Conservation (phyloP, 2,888 invertebrate genomes). For the Craniophora ligustri region DNA sequence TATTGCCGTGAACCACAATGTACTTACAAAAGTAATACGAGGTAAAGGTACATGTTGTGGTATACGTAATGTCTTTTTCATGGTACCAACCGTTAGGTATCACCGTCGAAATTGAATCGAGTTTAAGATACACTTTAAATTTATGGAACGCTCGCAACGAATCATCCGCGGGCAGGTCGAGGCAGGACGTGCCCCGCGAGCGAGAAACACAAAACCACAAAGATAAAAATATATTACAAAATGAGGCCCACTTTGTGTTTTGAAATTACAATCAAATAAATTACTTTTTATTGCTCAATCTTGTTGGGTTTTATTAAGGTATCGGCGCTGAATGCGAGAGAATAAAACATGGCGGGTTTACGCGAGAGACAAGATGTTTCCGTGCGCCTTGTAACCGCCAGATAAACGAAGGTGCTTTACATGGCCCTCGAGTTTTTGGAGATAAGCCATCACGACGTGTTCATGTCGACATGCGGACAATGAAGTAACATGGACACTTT, state of each 20-base stretch:
- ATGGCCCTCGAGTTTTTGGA: constrained; percentile 78
- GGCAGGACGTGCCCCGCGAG: constrained; percentile 78
- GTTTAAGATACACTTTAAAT: constrained; percentile 72
- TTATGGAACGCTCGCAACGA: constrained; percentile 74
- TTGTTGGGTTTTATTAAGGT: constrained; percentile 88
- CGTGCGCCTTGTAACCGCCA: constrained; percentile 67
- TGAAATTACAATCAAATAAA: constrained; percentile 89
- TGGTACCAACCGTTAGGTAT: constrained; percentile 67
- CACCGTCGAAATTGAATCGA: constrained; percentile 76
- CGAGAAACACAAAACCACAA: constrained; percentile 86
- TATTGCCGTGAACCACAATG: constrained; percentile 43
- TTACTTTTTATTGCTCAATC: constrained; percentile 89
- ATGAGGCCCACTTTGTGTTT: constrained; percentile 88
- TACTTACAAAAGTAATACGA: constrained; percentile 49
- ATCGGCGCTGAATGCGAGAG: constrained; percentile 84
- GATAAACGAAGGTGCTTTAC: constrained; percentile 80
- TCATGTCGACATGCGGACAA: constrained; percentile 74
- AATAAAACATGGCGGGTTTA: constrained; percentile 87
- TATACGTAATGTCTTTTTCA: constrained; percentile 77
- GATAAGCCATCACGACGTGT: constrained; percentile 79
- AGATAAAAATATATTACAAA: constrained; percentile 88
- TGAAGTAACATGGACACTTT: constrained; percentile 66
- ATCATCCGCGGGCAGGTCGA: constrained; percentile 68
- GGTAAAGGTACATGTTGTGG: constrained; percentile 64
- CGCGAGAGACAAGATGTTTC: constrained; percentile 82